Base-by-base conservation (phyloP, 1,140 invertebrate species). In the Coenobita brevimanus region DNA sequence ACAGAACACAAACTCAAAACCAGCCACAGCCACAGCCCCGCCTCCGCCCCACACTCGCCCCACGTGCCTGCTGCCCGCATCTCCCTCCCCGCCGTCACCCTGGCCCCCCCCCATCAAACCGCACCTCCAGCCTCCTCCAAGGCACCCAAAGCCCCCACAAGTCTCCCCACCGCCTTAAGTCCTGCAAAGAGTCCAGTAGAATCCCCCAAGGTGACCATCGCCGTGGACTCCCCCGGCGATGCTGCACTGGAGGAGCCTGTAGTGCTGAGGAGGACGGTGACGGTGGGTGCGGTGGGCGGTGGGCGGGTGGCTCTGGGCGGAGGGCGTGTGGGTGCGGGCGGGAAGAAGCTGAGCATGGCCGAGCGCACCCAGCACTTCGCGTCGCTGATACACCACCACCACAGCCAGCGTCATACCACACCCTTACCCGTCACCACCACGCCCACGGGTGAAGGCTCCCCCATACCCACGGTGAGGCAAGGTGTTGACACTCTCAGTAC, bases 261-360 rank as follows among this genome's bases (percentile, higher is more conserved):
- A 17, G 1, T 10, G 2, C 6, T 46, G 36, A 30, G 62, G 27
- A 54, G 24, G 21, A 21, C 10, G n/a, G 38, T 33, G 62, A 27
- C 33, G 33, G 15, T 13, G 50, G 41, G 62, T 6, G 36, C 24
- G 24, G 3, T 0, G 41, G 17, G 24, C 81, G 21, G n/a, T 4
- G 36, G 36, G 17, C 46, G 62, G 30, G 62, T 17, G 24, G 17
- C 43, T 3, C 38, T 3, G 1, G 67, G 24, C 50, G 30, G 33
- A 6, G 21, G 13, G 21, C 10, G 50, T 2, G 73, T 33, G 43
- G 1, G 10, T 6, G 24, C 75, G 24, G 62, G 38, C 76, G 69
- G 41, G 41, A 87, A 87, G 76, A 87, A 80, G 43, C 79, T 87
- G 84, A 79, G 75, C 30, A 87, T 87, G 84, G 84, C 64, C 10